Percentiles rank a stretch among this genome's conserved stretches.
Conservation (phyloP, 2,113 vertebrate genomes). For the Galeopterus variegatus region DNA sequence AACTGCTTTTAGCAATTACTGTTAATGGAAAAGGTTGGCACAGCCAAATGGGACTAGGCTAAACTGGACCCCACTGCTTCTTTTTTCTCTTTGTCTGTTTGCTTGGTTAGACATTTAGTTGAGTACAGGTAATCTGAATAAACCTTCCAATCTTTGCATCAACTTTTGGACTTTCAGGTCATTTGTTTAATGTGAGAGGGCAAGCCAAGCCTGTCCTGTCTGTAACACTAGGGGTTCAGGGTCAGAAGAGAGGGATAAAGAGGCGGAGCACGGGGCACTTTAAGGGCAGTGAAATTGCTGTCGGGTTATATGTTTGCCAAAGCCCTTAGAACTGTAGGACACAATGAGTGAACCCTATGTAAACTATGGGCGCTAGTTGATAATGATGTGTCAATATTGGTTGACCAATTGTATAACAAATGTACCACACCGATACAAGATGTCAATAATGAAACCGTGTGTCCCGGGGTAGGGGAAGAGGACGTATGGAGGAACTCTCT, state of each 20-base stretch:
- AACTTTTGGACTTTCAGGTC: too few relatives aligned
- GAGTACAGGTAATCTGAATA: too few relatives aligned
- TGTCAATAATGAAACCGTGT: not conserved
- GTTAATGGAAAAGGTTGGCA: too few relatives aligned
- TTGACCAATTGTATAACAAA: not conserved
- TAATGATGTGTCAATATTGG: not conserved
- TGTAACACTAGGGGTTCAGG: too few relatives aligned
- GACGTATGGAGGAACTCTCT: not conserved
- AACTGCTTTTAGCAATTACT: too few relatives aligned
- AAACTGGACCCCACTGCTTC: too few relatives aligned
- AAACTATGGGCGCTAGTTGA: not conserved
- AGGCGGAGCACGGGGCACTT: not conserved
- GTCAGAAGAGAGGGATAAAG: not conserved
- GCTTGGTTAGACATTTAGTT: too few relatives aligned
- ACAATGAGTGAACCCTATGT: not conserved
- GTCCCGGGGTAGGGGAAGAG: not conserved
- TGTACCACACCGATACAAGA: not conserved
- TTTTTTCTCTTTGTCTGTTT: too few relatives aligned
- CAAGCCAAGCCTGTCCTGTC: too few relatives aligned
- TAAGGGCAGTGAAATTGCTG: not conserved
- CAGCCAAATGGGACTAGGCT: too few relatives aligned
- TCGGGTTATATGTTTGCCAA: not conserved
- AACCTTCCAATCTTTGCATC: too few relatives aligned
- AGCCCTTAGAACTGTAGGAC: not conserved
- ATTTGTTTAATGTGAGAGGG: too few relatives aligned